phyloP scores from a whole-genome alignment of 2,113 vertebrate species.

The Seriola rivoliana region DNA sequence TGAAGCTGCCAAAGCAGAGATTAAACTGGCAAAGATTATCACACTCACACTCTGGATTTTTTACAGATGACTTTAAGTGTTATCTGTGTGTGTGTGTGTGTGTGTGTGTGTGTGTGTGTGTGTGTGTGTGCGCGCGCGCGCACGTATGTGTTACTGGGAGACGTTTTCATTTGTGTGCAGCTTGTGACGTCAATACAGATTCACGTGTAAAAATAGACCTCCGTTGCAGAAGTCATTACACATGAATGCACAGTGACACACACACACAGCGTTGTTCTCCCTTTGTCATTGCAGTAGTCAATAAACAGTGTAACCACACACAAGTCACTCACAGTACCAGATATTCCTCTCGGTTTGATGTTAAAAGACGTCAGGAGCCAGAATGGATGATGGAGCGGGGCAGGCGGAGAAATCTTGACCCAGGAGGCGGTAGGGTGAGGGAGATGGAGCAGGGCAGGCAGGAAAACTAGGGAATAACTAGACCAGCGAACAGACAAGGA shows the following conservation, averaged over 20 bases:
- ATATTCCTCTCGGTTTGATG: background rate
- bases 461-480: too few species aligned
- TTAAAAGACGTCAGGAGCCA: too few species aligned
- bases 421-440: too few species aligned
- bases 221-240: conserved; percentile 30
- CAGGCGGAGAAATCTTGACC: too few species aligned
- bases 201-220: conserved; percentile 77
- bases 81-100: background rate
- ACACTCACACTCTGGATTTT: background rate
- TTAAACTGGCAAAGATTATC: conserved; percentile 40
- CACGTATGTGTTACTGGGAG: conserved; percentile 14
- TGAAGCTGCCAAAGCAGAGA: conserved; percentile 51
- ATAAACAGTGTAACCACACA: conserved; percentile 6
- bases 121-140: background rate
- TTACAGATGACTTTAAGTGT: conserved; percentile 4
- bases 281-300: conserved; percentile 2
- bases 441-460: too few species aligned
- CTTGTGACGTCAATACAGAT: conserved; percentile 54
- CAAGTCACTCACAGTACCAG: background rate
- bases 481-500: too few species aligned
- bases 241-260: conserved; percentile 54
- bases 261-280: background rate
- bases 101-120: background rate
- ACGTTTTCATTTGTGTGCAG: conserved; percentile 15
- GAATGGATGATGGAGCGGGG: too few species aligned